phyloP scores from a whole-genome alignment of 2,888 invertebrate genomes.

The Tachina fera region DNA sequence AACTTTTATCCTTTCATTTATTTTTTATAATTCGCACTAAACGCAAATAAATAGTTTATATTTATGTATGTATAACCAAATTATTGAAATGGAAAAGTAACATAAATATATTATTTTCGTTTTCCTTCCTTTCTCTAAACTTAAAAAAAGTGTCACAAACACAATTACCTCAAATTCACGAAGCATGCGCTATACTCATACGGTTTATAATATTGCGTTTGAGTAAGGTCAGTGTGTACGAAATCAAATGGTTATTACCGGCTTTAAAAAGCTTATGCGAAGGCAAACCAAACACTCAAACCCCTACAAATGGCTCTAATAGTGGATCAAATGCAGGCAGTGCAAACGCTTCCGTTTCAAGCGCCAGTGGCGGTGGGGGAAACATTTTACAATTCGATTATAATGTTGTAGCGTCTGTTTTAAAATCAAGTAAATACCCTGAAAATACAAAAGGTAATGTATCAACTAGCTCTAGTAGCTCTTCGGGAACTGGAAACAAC shows the following conservation, averaged over 20 bases:
- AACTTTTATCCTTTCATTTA: too few relatives aligned
- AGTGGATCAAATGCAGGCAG: constrained; percentile 43
- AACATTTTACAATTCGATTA: constrained; percentile 86
- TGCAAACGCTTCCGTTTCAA: constrained; percentile 45
- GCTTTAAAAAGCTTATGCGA: constrained; percentile 89
- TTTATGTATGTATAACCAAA: background rate
- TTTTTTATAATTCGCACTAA: too few relatives aligned
- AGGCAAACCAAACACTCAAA: constrained; percentile 82
- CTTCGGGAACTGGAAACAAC: constrained; percentile 53
- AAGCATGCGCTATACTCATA: constrained; percentile 88
- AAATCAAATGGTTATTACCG: constrained; percentile 86
- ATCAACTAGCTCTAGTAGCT: constrained; percentile 79
- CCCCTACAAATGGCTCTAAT: constrained; percentile 43
- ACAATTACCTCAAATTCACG: constrained; percentile 87
- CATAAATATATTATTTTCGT: background rate
- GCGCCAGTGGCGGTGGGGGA: constrained; percentile 6
- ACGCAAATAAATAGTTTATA: background rate
- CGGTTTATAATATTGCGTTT: constrained; percentile 85
- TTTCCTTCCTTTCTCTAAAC: background rate
- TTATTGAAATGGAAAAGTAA: background rate
- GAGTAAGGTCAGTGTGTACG: constrained; percentile 80
- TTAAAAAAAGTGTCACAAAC: constrained; percentile 86
- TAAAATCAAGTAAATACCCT: constrained; percentile 90
- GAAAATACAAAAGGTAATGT: constrained; percentile 83
- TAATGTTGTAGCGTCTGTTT: constrained; percentile 88